These are phyloP conservation scores for Coelopa frigida DNA, from an alignment of 1,140 invertebrate species.

Conservation along the genomic window DNA sequence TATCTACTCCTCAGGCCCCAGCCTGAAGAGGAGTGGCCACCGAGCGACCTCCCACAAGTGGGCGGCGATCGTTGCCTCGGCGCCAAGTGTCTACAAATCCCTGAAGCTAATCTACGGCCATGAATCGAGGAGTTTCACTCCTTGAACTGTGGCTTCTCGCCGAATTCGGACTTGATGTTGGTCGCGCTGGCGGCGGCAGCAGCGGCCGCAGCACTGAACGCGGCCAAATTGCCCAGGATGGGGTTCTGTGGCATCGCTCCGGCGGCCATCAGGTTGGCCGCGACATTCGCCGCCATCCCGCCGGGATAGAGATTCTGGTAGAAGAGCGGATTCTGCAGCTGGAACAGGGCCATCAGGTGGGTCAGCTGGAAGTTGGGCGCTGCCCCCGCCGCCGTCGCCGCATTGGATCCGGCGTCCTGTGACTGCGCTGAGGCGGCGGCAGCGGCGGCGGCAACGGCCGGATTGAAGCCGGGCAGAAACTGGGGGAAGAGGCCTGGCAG, in stretches of 20 bases:
- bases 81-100: not conserved
- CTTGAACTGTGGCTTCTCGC: constrained; percentile 34
- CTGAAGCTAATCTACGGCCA: constrained; percentile 5
- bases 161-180: constrained; percentile 26
- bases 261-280: constrained; percentile 12
- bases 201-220: constrained; percentile 27
- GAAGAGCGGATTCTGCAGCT: constrained; percentile 42
- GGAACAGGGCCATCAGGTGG: constrained; percentile 39
- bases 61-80: not conserved
- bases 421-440: constrained; percentile 19
- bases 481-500: constrained; percentile 1
- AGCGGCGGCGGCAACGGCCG: constrained; percentile 11
- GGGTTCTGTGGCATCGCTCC: constrained; percentile 19
- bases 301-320: constrained; percentile 40
- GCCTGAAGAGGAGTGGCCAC: not conserved
- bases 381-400: constrained; percentile 19
- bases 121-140: too few species aligned
- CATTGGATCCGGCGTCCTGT: constrained; percentile 8
- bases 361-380: constrained; percentile 38
- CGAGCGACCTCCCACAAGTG: not conserved
- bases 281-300: constrained; percentile 5
- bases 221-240: constrained; percentile 29
- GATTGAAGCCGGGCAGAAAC: constrained; percentile 24
- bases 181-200: not conserved
- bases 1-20: not conserved